Base-by-base conservation (phyloP, 2,888 invertebrate genomes). In the Altica lythri region DNA sequence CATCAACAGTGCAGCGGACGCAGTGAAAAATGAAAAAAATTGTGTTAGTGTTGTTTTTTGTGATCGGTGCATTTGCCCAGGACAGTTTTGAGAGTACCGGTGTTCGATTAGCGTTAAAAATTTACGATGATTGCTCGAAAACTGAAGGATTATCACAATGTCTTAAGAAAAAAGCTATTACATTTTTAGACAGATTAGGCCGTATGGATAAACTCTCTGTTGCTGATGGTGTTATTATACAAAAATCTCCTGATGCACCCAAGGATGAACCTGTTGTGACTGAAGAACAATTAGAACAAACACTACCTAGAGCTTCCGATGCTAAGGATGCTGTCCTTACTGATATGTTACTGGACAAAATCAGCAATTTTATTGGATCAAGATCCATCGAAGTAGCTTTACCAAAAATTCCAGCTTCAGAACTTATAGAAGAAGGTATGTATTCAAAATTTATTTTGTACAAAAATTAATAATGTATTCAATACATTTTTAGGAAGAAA, bases 61-160 rank as follows among this genome's bases (percentile, higher is more conserved):
- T 67, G 57, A 54, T 63, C 22, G 65, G 68, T 10, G 76, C 75
- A 18, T 52, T 59, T 17, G 70, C 69, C 19, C 55, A 67, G 52
- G 69, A 73, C 53, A 64, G 59, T 62, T 69, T 72, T 51, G 80
- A 81, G 51, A 80, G 74, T 62, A 75, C 84, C 53, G 86, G 89
- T 52, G 78, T 88, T 65, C 82, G 85, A 55, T 83, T 86, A 37
- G 75, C 86, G 3, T 77, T 85, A 67, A 84, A 85, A 67, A 81
- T 91, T 59, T 91, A 90, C 73, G 90, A 90, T 64, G 91, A 91
- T 66, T 91, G 91, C 70, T 83, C 83, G 57, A 81, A 83, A 59
- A 76, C 85, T 1, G 86, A 86, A 54, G 89, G 86, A 40, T 79
- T 90, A 46, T 78, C 86, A 46, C 86, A 86, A 16, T 91, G 91